Percentiles rank a stretch among this genome's conserved stretches.
Evolutionary conservation across 2,888 invertebrate genomes (phyloP).

Genomic region (Oscheius myriophilus): DNA sequence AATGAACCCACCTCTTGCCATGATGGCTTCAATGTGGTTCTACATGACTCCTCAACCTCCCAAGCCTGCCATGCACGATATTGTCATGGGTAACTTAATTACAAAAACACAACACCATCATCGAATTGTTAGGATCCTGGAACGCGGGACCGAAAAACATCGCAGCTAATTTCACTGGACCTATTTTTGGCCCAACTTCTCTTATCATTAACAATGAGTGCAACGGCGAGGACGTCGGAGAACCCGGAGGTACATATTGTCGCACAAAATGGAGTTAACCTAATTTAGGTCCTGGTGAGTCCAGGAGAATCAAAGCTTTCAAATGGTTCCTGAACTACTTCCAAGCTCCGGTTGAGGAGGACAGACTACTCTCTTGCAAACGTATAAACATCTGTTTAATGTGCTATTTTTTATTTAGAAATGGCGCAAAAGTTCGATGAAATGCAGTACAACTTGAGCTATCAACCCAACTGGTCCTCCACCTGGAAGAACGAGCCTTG

Average conservation of each 20-base stretch:
- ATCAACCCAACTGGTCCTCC: slow-evolving; percentile 60
- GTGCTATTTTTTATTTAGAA: slow-evolving; percentile 34
- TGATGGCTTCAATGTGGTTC: slow-evolving; percentile 66
- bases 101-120: not conserved
- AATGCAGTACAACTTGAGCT: slow-evolving; percentile 55
- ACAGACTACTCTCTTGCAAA: slow-evolving; percentile 49
- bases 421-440: slow-evolving; percentile 58
- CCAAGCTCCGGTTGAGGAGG: slow-evolving; percentile 46
- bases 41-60: slow-evolving; percentile 71
- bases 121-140: slow-evolving; percentile 48
- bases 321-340: slow-evolving; percentile 67
- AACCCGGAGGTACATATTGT: slow-evolving; percentile 34
- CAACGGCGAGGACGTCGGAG: slow-evolving; percentile 56
- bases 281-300: slow-evolving; percentile 60
- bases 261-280: not conserved
- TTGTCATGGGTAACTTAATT: slow-evolving; percentile 69
- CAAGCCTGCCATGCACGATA: slow-evolving; percentile 71
- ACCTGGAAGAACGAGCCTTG: slow-evolving; percentile 62
- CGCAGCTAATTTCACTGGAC: slow-evolving; percentile 55
- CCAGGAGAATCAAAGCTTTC: slow-evolving; percentile 65
- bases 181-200: slow-evolving; percentile 63
- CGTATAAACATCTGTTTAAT: slow-evolving; percentile 26
- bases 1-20: slow-evolving; percentile 62
- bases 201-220: slow-evolving; percentile 66
- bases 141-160: slow-evolving; percentile 48